Conservation (phyloP, 2,113 vertebrate species). For the Gobiocypris rarus region DNA sequence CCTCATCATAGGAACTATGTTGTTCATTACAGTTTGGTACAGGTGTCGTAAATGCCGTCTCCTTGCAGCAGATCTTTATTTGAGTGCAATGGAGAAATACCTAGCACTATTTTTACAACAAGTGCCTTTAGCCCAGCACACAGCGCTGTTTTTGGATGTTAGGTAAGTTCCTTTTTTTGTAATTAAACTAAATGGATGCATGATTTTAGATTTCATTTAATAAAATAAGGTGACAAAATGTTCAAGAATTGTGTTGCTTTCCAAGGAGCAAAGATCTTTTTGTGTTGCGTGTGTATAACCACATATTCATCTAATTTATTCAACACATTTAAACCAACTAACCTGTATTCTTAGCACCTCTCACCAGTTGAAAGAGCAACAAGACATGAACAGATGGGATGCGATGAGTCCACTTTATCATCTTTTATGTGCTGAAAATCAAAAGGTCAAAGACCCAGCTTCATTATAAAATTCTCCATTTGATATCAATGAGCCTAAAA, state of each 20-base stretch:
- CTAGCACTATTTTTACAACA: too few relatives aligned
- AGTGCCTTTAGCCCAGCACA: too few relatives aligned
- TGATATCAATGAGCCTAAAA: neutral
- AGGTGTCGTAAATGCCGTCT: too few relatives aligned
- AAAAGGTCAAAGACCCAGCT: conserved; percentile 6
- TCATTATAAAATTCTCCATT: neutral
- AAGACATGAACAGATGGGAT: neutral
- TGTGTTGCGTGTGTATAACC: neutral
- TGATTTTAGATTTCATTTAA: neutral
- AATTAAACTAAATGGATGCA: neutral
- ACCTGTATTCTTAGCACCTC: neutral
- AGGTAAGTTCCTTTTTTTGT: too few relatives aligned
- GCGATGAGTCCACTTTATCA: neutral
- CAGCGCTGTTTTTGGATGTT: too few relatives aligned
- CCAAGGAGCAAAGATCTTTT: neutral
- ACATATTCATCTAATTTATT: neutral
- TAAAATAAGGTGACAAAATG: neutral
- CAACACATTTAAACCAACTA: neutral
- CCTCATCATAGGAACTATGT: too few relatives aligned
- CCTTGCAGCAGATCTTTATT: too few relatives aligned
- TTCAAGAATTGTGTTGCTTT: neutral
- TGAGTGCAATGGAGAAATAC: too few relatives aligned
- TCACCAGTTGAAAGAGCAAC: neutral
- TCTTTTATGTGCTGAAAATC: conserved; percentile 20
- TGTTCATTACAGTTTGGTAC: too few relatives aligned